Evolutionary conservation across 2,888 invertebrate genomes (phyloP), one percentile per base, ranked within the genome.

Genomic region (Chloroclysta siterata): DNA sequence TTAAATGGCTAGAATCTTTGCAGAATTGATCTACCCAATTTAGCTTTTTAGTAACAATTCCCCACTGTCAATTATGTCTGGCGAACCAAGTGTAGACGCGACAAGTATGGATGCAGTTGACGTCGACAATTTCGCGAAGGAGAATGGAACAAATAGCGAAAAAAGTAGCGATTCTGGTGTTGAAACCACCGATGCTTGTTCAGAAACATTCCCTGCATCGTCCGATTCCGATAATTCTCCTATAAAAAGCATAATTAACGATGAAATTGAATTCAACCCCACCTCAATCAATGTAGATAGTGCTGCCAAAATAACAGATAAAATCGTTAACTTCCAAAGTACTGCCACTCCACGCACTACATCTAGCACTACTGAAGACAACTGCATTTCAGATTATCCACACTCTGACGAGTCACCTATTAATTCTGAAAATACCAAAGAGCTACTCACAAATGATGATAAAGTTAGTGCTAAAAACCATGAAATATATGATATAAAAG

Each of bases 101-200:
- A 58, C 65, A 77, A 84, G 84, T 82, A 86, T 82, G 80, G 83
- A 78, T 65, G 71, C 72, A 76, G 81, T 83, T 72, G 86, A 88
- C 85, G 86, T 87, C 75, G 81, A 81, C 76, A 76, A 71, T 63
- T 76, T 72, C 60, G 66, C 73, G 56, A 82, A 83, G 76, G 86
- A 87, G 82, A 86, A 81, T 80, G 77, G 72, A 65, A 75, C 75
- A 63, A 76, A 72, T 46, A 69, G 73, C 54, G 78, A 80, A 68
- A 76, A 60, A 77, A 80, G 79, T 56, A 75, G 78, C 63, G 89
- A 90, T 82, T 89, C 87, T 8, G 87, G 87, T 1, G 58, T 85
- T 11, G 86, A 88, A 50, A 81, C 74, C 2, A 67, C 73, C 14
- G 83, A 85, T 50, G 75, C 80, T 2, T 73, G 71, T 71, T 82